Conservation (phyloP, 1,140 invertebrate species). For the Apis cerana region DNA sequence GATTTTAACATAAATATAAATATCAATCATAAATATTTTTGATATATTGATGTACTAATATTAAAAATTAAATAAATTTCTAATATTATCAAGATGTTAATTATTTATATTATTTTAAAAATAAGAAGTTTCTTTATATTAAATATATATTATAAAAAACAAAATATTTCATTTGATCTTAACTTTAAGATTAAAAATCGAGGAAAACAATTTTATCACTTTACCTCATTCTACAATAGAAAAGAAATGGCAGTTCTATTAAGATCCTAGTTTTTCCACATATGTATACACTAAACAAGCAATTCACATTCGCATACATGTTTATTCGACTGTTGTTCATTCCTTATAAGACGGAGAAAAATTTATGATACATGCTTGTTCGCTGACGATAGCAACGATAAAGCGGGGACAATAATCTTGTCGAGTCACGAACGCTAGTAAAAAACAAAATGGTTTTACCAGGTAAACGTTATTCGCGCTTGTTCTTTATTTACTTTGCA, state of each 20-base stretch:
- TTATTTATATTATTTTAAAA: no score
- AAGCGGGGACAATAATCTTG: constrained; percentile 47
- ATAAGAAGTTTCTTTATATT: no score
- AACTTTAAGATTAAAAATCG: background rate
- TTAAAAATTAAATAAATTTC: no score
- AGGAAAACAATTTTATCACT: background rate
- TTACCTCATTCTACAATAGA: background rate
- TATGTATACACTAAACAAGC: background rate
- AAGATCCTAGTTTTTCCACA: background rate
- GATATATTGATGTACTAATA: no score
- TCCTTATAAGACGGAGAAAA: constrained; percentile 24
- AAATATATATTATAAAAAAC: no score
- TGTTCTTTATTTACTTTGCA: constrained; percentile 23
- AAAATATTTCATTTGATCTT: background rate
- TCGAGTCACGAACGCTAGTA: constrained; percentile 34
- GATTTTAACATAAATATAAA: no score
- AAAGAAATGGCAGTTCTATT: background rate
- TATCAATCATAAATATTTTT: no score
- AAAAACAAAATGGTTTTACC: constrained; percentile 15
- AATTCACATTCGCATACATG: constrained; percentile 21
- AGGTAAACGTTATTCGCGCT: constrained; percentile 28
- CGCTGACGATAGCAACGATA: constrained; percentile 33
- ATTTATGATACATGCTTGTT: constrained; percentile 20
- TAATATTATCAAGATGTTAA: no score
- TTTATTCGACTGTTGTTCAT: constrained; percentile 17